Percentiles rank a stretch among this genome's conserved stretches.
Conservation (phyloP, 2,888 invertebrate species). For the Uropetala carovei region DNA sequence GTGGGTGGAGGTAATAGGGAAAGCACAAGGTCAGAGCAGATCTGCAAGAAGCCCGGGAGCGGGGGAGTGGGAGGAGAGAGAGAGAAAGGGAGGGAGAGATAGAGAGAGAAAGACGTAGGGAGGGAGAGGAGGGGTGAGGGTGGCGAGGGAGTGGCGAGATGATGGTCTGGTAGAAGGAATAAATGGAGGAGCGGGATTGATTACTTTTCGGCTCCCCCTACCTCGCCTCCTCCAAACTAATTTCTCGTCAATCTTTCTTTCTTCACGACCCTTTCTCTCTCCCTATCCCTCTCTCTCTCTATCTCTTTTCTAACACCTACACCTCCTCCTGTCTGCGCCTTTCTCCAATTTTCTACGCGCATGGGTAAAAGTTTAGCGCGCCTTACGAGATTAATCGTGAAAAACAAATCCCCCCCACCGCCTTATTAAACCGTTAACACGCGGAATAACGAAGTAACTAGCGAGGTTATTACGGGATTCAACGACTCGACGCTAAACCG, state of each 20-base stretch:
- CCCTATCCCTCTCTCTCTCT: no score
- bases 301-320: no score
- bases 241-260: no score
- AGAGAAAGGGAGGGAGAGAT: background rate
- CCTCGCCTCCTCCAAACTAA: background rate
- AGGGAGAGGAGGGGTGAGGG: background rate
- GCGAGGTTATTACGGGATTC: no score
- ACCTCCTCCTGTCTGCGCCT: background rate
- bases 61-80: background rate
- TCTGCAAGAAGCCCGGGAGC: conserved; percentile 20
- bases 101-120: background rate
- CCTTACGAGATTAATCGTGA: no score
- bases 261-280: no score
- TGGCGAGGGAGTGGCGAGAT: background rate
- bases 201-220: background rate
- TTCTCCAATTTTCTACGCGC: background rate
- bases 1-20: background rate
- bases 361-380: no score
- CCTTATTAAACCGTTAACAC: no score
- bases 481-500: no score
- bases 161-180: background rate
- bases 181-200: conserved; percentile 2
- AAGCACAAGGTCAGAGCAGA: conserved; percentile 19
- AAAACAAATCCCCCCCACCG: no score
- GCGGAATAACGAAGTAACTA: no score